Base-by-base conservation (phyloP, 53 echinoderm and acorn worm species). In the Patiria pectinifera region DNA sequence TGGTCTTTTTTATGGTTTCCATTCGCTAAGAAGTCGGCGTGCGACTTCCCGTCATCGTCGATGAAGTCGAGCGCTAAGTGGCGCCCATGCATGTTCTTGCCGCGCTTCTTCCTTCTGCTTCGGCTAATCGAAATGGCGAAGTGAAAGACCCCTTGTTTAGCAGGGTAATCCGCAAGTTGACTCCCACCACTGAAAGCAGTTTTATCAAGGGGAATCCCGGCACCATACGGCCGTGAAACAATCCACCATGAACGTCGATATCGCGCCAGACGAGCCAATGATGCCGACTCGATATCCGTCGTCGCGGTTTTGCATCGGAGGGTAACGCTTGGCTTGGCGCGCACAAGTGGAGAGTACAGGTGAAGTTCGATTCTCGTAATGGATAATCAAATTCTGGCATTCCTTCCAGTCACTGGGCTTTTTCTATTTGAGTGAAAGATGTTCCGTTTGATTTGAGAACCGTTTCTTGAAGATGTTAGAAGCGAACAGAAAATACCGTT, bases 221-320 rank as follows among this genome's bases (percentile, higher is more conserved):
- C 62, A 22, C 87, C 62, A 76, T 78, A 76, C 87, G 62, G n/a
- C 88, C 88, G 77, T 88, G 88, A 81, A 80, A 81, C 90, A 63
- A 81, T 81, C 60, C 90, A 81, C 81, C 90, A 63, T 80, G 80
- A 66, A 90, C 81, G 90, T 90, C 90, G 69, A 90, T 90, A 90
- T 45, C 75, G 11, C 80, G 16, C 82, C 6, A 80, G 90, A 80
- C 90, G 80, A 49, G 23, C 81, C 90, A 23, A 90, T 90, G 90
- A 90, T 47, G 48, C 60, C 66, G n/a, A 62, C 43, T 81, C 77
- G 69, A 90, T 77, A 81, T 80, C 48, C 63, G 90, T 80, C 80
- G 78, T 61, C 89, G 78, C 79, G 80, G 13, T 19, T 80, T 23
- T 46, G n/a, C 59, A 45, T 58, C 60, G 26, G 48, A 45, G 77